These are phyloP conservation scores for Acleris cristana DNA, from an alignment of 2,888 invertebrate genomes.

Conservation along the genomic window DNA sequence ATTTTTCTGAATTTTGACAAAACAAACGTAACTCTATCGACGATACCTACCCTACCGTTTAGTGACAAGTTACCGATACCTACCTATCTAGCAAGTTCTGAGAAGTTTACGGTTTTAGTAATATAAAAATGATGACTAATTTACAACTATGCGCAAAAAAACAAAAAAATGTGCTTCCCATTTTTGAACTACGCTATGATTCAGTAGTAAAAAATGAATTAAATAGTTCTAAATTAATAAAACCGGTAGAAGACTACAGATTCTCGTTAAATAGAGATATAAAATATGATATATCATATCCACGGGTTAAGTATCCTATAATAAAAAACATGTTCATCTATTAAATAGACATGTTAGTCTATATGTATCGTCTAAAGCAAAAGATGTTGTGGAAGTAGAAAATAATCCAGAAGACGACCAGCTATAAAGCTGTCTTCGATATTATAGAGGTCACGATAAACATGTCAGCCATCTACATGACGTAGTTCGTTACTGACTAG, in stretches of 20 bases:
- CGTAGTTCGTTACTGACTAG: conserved; percentile 35
- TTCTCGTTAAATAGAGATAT: background rate
- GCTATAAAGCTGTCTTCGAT: conserved; percentile 39
- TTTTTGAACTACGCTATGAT: no score
- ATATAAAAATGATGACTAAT: no score
- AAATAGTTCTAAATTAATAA: background rate
- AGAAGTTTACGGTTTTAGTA: no score
- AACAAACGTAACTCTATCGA: no score
- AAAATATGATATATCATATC: conserved; percentile 11
- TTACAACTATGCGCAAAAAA: no score
- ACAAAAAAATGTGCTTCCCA: no score
- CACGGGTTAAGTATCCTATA: conserved; percentile 34
- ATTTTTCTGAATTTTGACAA: no score
- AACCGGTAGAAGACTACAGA: background rate
- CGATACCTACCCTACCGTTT: no score
- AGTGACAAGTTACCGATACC: no score
- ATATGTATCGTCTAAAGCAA: conserved; percentile 27
- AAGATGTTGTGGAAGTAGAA: conserved; percentile 18
- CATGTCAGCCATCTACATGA: conserved; percentile 39
- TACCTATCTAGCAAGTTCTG: no score
- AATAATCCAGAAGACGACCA: conserved; percentile 27
- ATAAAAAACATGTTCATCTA: conserved; percentile 35
- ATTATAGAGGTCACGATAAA: conserved; percentile 42
- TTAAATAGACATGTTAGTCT: conserved; percentile 36
- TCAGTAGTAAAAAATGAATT: no score